phyloP scores from a whole-genome alignment of 2,113 vertebrate species.

The Numida meleagris region DNA sequence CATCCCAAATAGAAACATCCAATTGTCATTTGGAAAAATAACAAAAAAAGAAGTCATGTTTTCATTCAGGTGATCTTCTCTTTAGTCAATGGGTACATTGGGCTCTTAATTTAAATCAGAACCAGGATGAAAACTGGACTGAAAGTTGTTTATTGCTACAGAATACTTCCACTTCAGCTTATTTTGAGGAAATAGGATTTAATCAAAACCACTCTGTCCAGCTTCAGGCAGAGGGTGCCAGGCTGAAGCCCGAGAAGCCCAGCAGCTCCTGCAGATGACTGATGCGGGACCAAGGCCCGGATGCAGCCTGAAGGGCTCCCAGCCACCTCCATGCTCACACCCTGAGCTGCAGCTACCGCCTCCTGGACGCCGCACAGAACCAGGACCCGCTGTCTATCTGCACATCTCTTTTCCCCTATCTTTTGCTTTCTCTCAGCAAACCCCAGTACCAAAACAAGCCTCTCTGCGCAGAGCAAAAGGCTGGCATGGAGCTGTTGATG shows the following conservation, averaged over 20 bases:
- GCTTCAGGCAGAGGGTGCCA: not conserved
- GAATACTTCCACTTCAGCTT: not conserved
- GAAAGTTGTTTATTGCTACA: not conserved
- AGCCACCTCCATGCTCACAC: not conserved
- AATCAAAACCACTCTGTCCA: not conserved
- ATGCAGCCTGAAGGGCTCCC: not conserved
- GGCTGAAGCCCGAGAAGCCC: not conserved
- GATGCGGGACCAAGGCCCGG: fast-evolving
- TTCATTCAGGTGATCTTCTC: not conserved
- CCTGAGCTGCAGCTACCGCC: not conserved
- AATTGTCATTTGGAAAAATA: not conserved
- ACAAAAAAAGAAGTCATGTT: not conserved
- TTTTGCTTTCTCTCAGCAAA: not conserved
- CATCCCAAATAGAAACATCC: not conserved
- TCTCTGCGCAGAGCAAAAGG: slow-evolving; percentile 28
- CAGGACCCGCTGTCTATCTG: not conserved
- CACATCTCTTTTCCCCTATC: not conserved
- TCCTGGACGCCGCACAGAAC: not conserved
- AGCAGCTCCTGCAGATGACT: not conserved
- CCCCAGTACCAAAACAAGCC: slow-evolving; percentile 39
- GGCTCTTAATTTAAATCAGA: not conserved
- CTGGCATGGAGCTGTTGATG: slow-evolving; percentile 26
- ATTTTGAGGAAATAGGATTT: not conserved
- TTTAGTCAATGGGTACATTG: not conserved
- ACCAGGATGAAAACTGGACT: not conserved